Base-by-base conservation (phyloP, 2,797 vertebrate genomes). In the Argyrosomus regius region DNA sequence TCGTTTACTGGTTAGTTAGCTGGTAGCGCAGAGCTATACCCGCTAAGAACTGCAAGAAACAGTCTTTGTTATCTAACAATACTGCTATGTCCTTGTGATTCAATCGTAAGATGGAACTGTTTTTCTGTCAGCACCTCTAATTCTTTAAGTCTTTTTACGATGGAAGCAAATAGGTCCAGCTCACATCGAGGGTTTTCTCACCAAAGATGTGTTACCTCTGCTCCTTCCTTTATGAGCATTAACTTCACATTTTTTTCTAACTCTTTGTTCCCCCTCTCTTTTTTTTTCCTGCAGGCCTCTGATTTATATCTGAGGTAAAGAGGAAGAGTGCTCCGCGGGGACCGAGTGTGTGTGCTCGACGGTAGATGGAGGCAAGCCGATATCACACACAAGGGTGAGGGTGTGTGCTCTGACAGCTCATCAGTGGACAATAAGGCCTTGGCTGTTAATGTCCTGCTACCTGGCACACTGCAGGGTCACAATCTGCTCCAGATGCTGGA, bases 371-470 rank as follows among this genome's bases (percentile, higher is more conserved):
- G 68, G 72, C 83, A 59, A 80, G 56, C 48, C 63, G 80, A 83
- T 88, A 87, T 90, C 83, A 67, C 73, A 82, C 79, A 82, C 43
- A 1, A 45, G 82, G 79, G 86, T 75, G 80, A 84, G 88, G 87
- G 85, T 72, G 84, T 87, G 91, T 59, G 84, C 78, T 88, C 87
- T 84, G 85, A 93, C 92, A 93, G 87, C 91, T 90, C 91, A 92
- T 91, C 87, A 88, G 86, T 78, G 88, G 85, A 92, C 91, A 91
- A 92, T 92, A 90, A 89, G 90, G 88, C 87, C 85, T 90, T 80
- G 82, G 88, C 83, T 94, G 90, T 91, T 91, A 91, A 92, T 89
- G 91, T 89, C 86, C 89, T 86, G 85, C 84, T 91, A 87, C 87
- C 87, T 92, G 91, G 87, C 89, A 81, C 75, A 57, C 81, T 77